Conservation (phyloP, 1,140 invertebrate genomes). For the Megalonaias nervosa region DNA sequence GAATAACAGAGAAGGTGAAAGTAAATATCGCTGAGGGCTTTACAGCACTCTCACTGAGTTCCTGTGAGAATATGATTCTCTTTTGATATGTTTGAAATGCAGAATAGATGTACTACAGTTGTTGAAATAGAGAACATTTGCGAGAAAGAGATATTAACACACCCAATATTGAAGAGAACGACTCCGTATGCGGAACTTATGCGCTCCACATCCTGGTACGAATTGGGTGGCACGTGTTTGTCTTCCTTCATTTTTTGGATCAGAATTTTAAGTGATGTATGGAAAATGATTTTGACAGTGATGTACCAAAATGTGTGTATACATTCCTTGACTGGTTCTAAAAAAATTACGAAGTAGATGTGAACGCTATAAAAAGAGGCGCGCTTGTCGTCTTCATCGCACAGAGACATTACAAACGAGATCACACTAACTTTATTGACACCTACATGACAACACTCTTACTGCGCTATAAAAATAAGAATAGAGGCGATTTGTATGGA, state of each 20-base stretch:
- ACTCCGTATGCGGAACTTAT: constrained; percentile 9
- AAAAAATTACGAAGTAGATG: neutral
- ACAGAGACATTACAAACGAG: constrained; percentile 2
- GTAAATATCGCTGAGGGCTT: neutral
- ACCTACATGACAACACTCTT: neutral
- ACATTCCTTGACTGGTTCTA: neutral
- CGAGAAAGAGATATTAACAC: constrained; percentile 8
- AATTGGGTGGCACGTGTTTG: neutral
- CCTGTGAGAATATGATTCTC: neutral
- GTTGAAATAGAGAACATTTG: neutral
- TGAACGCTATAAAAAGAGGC: neutral
- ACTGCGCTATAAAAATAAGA: no score
- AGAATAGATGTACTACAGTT: neutral
- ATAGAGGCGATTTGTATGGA: neutral
- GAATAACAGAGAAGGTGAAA: constrained; percentile 2
- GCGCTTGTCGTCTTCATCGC: neutral
- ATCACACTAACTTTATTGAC: neutral
- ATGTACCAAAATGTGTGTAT: neutral
- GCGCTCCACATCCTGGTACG: neutral
- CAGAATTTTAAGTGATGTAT: constrained; percentile 6
- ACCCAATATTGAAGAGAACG: constrained; percentile 7
- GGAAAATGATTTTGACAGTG: neutral
- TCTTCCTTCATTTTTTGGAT: constrained; percentile 1
- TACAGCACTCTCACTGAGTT: constrained; percentile 6
- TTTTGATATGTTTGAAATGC: constrained; percentile 5